phyloP scores from a whole-genome alignment of 1,140 invertebrate genomes.

The Campoletis sonorensis region DNA sequence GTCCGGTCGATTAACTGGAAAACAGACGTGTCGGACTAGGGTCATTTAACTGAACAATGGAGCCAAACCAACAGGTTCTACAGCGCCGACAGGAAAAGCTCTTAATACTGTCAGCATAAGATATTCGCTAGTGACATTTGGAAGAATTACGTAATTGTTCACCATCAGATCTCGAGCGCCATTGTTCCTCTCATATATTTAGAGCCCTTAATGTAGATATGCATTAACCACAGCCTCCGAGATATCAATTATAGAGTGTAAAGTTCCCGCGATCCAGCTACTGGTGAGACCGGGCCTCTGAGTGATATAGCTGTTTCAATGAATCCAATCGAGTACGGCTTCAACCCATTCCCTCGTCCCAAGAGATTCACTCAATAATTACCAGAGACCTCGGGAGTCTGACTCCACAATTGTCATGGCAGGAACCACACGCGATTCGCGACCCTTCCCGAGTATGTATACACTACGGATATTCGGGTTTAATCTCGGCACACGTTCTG shows the following conservation, averaged over 20 bases:
- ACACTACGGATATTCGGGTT: conserved; percentile 18
- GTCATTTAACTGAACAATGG: too few relatives aligned
- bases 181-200: not conserved
- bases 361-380: conserved; percentile 32
- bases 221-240: not conserved
- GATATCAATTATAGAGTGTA: conserved; percentile 37
- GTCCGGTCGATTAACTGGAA: too few relatives aligned
- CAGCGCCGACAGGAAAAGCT: too few relatives aligned
- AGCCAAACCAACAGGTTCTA: too few relatives aligned
- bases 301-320: conserved; percentile 10
- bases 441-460: not conserved
- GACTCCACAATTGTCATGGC: conserved; percentile 23
- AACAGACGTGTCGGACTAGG: too few relatives aligned
- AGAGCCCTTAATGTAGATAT: conserved; percentile 3
- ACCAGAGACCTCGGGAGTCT: conserved; percentile 12
- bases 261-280: conserved; percentile 14
- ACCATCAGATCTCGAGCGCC: not conserved
- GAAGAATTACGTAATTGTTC: not conserved
- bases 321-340: conserved; percentile 3
- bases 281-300: not conserved
- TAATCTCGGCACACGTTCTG: conserved; percentile 19
- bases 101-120: too few relatives aligned
- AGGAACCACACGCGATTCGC: conserved; percentile 11
- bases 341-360: conserved; percentile 8
- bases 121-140: not conserved